Base-by-base conservation (phyloP, 2,113 vertebrate species). In the Agapornis roseicollis region DNA sequence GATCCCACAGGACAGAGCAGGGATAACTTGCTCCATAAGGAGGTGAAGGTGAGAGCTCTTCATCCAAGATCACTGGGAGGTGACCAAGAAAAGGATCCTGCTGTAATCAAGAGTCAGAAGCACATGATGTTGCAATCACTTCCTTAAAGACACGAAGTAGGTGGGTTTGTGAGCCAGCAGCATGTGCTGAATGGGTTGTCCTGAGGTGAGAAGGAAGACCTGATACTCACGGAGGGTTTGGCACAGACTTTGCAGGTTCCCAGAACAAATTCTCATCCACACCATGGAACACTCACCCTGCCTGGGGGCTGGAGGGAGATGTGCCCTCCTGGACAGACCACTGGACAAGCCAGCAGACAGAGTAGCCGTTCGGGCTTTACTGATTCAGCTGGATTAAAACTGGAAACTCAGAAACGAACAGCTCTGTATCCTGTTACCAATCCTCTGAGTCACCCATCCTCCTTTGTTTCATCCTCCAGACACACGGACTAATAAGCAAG, bases 381-480 rank as follows among this genome's bases (percentile, higher is more conserved):
- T 94, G 90, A 93, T 92, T 96, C 96, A 96, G 80, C 74, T 52
- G 73, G 66, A 87, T 94, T 92, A 56, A 86, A 89, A 81, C 85
- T 81, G 77, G 72, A 80, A 93, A 86, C 42, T 35, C 64, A 88
- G 93, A 94, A 95, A 64, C 0, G 3, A 93, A 68, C 52, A 93
- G 73, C 80, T 72, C 92, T 37, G 65, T 33, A 93, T 88, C 93
- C 90, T 95, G 52, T 49, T 93, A 93, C 83, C 88, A 93, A 29
- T 66, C 56, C 72, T 71, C 83, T 93, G 93, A 96, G 86, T 97
- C 94, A 97, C 73, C 56, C 10, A 0, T 71, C 91, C 49, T 70
- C 81, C 95, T 86, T 78, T 55, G 68, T 55, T 90, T 87, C 91
- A 77, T 76, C 85, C 91, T 94, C 60, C 90, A 93, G 89, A 90